phyloP scores from a whole-genome alignment of 2,113 vertebrate genomes.

The Ptyas mucosa region DNA sequence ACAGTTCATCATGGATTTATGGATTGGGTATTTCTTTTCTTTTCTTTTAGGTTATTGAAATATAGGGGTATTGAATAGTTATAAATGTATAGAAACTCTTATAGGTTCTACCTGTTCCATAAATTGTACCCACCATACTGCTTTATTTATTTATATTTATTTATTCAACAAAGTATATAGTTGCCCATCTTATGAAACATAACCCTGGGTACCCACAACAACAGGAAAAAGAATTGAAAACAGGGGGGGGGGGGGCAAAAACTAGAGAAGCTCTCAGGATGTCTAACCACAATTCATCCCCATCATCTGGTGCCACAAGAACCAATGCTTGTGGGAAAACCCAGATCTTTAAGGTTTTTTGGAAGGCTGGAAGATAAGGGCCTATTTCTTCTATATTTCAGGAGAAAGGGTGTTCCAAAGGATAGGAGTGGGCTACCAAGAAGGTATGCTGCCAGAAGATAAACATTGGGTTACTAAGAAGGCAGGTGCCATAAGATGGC shows the following conservation, averaged over 20 bases:
- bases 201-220: neutral
- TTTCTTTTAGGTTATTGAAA: neutral
- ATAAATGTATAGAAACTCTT: neutral
- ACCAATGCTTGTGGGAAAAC: neutral
- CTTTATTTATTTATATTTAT: neutral
- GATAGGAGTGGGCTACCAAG: neutral
- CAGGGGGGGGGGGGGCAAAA: too few species aligned
- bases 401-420: neutral
- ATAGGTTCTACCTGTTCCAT: neutral
- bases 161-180: neutral
- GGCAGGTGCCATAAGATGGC: neutral
- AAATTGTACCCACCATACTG: neutral
- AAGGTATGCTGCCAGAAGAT: neutral
- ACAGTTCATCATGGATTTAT: neutral
- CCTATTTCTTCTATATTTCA: neutral
- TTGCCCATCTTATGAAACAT: neutral
- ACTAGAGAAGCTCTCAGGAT: neutral
- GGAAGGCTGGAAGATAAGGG: neutral
- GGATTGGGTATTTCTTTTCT: neutral
- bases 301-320: neutral
- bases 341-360: neutral
- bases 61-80: neutral
- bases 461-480: neutral
- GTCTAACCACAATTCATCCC: neutral
- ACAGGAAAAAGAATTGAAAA: neutral